phyloP scores from a whole-genome alignment of 1,140 invertebrate species.

The Helicoverpa armigera region DNA sequence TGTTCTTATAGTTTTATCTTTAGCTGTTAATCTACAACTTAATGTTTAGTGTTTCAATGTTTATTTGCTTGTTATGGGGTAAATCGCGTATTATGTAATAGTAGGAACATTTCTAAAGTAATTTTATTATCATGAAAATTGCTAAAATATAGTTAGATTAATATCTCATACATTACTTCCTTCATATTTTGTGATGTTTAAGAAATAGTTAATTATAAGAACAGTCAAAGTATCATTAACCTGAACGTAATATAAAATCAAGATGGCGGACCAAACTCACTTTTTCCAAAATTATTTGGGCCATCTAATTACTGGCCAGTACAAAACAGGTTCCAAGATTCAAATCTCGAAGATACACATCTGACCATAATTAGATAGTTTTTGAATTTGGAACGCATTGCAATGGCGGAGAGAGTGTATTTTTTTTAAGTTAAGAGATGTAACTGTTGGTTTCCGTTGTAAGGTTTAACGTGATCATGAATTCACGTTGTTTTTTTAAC shows the following conservation, averaged over 20 bases:
- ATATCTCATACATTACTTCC: too few relatives aligned
- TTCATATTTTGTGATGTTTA: too few relatives aligned
- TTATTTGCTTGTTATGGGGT: background rate
- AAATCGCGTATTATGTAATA: background rate
- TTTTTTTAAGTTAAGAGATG: conserved; percentile 11
- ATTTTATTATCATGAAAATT: background rate
- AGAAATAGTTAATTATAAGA: background rate
- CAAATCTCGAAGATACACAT: conserved; percentile 9
- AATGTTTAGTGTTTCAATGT: background rate
- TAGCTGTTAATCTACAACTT: background rate
- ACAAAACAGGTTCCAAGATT: background rate
- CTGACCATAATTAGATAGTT: conserved; percentile 20
- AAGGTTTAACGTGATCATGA: conserved; percentile 1
- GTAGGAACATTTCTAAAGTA: background rate
- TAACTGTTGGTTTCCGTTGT: conserved; percentile 24
- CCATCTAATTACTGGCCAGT: background rate
- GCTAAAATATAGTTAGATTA: too few relatives aligned
- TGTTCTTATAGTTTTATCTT: conserved; percentile 10
- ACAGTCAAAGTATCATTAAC: background rate
- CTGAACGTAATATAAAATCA: background rate
- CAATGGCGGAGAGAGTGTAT: conserved; percentile 27
- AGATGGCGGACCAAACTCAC: background rate
- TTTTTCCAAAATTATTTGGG: background rate
- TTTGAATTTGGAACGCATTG: conserved; percentile 11
- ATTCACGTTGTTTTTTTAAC: background rate